Conservation (phyloP, 2,888 invertebrate species). For the Digitonthophagus gazella region DNA sequence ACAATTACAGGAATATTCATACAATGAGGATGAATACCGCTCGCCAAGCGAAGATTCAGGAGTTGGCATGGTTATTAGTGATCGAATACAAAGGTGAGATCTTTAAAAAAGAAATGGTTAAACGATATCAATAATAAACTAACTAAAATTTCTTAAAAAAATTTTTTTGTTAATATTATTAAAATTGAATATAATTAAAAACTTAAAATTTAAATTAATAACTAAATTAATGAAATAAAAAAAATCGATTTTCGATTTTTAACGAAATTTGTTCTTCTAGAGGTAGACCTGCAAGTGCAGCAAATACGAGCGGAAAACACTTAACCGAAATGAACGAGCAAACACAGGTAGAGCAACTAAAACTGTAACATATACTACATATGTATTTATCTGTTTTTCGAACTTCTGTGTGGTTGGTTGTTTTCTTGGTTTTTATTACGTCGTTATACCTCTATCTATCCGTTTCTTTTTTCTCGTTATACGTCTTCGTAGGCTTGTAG, state of each 20-base stretch:
- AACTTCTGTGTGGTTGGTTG: conserved; percentile 1
- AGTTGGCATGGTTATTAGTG: conserved; percentile 80
- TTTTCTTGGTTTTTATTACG: conserved; percentile 27
- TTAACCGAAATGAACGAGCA: conserved; percentile 41
- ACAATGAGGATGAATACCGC: conserved; percentile 66
- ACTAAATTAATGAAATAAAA: conserved; percentile 9
- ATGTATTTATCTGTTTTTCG: not conserved
- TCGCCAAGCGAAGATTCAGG: conserved; percentile 95
- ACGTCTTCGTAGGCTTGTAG: conserved; percentile 30
- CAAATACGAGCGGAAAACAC: conserved; percentile 40
- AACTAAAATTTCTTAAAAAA: not conserved
- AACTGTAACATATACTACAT: not conserved
- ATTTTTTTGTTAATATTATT: too few species aligned
- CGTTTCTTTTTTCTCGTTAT: conserved; percentile 23
- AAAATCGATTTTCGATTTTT: too few species aligned
- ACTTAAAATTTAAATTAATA: conserved; percentile 11
- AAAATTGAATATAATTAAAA: not conserved
- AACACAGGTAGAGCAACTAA: not conserved
- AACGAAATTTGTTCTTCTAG: conserved; percentile 38
- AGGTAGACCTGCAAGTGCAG: conserved; percentile 45
- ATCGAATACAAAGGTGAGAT: conserved; percentile 50
- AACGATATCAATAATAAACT: conserved; percentile 3
- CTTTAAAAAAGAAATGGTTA: not conserved
- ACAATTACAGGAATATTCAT: conserved; percentile 44
- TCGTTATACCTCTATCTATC: not conserved